Base-by-base conservation (phyloP, 2,888 invertebrate genomes). In the Sarcophaga rosellei region DNA sequence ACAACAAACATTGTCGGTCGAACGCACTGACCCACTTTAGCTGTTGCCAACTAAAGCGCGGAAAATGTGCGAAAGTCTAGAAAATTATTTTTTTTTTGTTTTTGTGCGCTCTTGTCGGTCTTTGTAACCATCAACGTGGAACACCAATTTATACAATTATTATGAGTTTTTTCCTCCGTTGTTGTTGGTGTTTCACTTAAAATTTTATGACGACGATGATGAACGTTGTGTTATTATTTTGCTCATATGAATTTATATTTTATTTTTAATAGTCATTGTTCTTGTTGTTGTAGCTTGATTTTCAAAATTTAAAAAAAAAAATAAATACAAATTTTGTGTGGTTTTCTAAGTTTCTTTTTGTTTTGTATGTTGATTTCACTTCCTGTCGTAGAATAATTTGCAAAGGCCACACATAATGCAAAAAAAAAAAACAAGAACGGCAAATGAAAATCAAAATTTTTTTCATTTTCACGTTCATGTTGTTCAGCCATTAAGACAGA, bases 1-100 rank as follows among this genome's bases (percentile, higher is more conserved):
- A 35, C 35, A 35, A 35, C 35, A 35, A 35, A 35, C 35, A 35
- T 35, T 35, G 35, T 35, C 35, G 35, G 35, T 35, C 35, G 17
- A 53, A 84, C 83, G 81, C 84, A 81, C 44, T 84, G 86, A 86
- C 86, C 83, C 84, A 86, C 81, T 84, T 84, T 75, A 81, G 66
- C 66, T 81, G 74, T 61, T 78, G 81, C 76, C 73, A 86, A 86
- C 81, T 78, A 81, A 65, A 84, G 69, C 80, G 83, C 76, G n/a
- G 53, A 68, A 86, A 68, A 63, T 86, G 73, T 86, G 69, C 77
- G 69, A 81, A 86, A 69, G 65, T 73, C 45, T 78, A 73, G 75
- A 53, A 70, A 81, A 69, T 59, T 65, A 77, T 77, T 61, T 77
- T 45, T 65, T 65, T 76, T 76, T 81, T n/a, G n/a, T 70, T 62